These are phyloP conservation scores for Sciurus niger DNA, from an alignment of 2,113 vertebrate species.

Conservation along the genomic window DNA sequence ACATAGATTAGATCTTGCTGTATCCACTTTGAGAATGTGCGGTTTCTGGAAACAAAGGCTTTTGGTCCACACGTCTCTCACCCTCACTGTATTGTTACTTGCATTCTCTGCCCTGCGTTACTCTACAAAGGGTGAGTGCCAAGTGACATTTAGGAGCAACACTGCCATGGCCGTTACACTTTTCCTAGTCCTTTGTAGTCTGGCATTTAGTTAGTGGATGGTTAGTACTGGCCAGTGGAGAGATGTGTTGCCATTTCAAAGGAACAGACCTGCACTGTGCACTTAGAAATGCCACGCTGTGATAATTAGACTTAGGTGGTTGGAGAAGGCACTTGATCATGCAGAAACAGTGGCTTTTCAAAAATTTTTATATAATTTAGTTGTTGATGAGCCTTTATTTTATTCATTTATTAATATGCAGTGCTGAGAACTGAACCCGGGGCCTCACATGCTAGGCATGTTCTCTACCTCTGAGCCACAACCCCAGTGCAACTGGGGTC, in stretches of 20 bases:
- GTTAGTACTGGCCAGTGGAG: background rate
- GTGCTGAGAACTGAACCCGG: too few species aligned
- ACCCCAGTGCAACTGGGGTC: background rate
- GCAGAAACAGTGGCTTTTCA: background rate
- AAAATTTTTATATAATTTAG: too few species aligned
- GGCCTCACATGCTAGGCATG: too few species aligned
- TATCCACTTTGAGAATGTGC: background rate
- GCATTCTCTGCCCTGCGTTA: background rate
- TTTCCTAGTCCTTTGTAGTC: background rate
- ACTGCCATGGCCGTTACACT: background rate
- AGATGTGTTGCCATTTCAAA: background rate
- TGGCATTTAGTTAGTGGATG: background rate
- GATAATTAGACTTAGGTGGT: background rate
- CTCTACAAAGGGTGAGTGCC: background rate
- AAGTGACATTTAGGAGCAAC: background rate
- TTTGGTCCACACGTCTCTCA: background rate
- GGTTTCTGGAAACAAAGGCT: conserved; percentile 7
- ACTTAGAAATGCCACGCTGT: background rate
- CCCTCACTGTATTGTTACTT: background rate
- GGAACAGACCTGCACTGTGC: background rate
- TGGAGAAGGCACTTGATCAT: background rate
- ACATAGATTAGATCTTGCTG: background rate
- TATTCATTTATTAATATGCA: too few species aligned
- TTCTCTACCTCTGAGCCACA: too few species aligned
- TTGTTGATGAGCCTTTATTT: too few species aligned